Base-by-base conservation (phyloP, 2,797 vertebrate genomes). In the Rhabdomys pumilio region DNA sequence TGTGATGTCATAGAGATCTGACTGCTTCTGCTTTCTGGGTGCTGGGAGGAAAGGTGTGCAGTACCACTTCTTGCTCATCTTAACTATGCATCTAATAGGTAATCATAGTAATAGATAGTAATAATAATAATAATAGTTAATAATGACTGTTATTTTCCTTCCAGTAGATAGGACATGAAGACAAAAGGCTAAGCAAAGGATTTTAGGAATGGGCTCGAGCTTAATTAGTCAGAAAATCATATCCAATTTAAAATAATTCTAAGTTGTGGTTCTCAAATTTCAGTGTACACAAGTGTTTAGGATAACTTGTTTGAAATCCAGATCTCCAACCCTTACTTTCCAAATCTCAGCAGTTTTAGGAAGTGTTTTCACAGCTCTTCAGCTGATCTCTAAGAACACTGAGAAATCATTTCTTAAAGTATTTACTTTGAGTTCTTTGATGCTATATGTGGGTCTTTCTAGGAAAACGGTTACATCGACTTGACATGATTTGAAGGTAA, bases 291-390 rank as follows among this genome's bases (percentile, higher is more conserved):
- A 55, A 61, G 38, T 41, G 80, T 72, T 12, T 10, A 14, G 29
- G 93, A 20, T 10, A 63, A 65, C 84, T 75, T 72, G 31, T 63
- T 88, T 91, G 31, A 57, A 22, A 80, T 69, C 9, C n/a, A 86
- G 31, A 90, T 29, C 55, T 19, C 47, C 41, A 73, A n/a, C 20
- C 85, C 29, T 59, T 44, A 73, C 47, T 12, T 73, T 20, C 26
- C 95, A 61, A 85, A 76, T 87, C 80, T 57, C 22, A 72, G n/a
- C 19, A 61, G 3, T 84, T 88, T 61, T 47, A 67, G 73, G 31
- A 89, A 87, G 80, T 90, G 75, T 10, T 41, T 92, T 88, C 63
- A 91, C 31, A 94, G 14, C n/a, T 96, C 53, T 84, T 86, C 47
- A 77, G 44, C 11, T 89, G 38, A 94, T 26, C 34, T 79, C 44